These are phyloP conservation scores for Drosophila infuscata DNA, from an alignment of 2,888 invertebrate genomes.

Conservation along the genomic window DNA sequence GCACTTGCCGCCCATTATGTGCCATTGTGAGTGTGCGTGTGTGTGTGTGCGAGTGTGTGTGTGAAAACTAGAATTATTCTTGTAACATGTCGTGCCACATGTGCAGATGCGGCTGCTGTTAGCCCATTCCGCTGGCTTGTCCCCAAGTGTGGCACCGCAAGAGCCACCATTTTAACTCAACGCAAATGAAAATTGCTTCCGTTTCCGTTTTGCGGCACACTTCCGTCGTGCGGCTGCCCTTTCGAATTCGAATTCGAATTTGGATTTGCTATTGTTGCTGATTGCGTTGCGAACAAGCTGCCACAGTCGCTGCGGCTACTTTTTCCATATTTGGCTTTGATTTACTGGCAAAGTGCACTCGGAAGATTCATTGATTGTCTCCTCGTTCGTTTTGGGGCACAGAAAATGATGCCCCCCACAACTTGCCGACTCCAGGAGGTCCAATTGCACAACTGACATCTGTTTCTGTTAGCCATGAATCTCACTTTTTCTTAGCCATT, in stretches of 20 bases:
- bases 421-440: conserved; percentile 16
- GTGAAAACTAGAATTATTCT: conserved; percentile 69
- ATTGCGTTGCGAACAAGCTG: conserved; percentile 60
- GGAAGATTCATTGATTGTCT: conserved; percentile 32
- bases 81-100: conserved; percentile 64
- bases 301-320: conserved; percentile 8
- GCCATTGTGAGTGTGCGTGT: conserved; percentile 28
- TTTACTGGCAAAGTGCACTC: conserved; percentile 30
- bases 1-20: conserved; percentile 29
- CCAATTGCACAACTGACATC: conserved; percentile 45
- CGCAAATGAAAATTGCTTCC: conserved; percentile 81
- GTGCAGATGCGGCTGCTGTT: conserved; percentile 33
- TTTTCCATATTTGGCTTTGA: conserved; percentile 35
- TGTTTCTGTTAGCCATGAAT: conserved; percentile 63
- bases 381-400: neutral
- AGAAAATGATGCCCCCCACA: conserved; percentile 6
- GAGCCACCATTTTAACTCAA: conserved; percentile 67
- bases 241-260: conserved; percentile 34
- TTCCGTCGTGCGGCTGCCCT: conserved; percentile 62
- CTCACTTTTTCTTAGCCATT: conserved; percentile 13
- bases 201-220: conserved; percentile 67
- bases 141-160: conserved; percentile 49
- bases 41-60: conserved; percentile 13
- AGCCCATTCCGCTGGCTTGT: neutral
- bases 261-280: conserved; percentile 71